Conservation (phyloP, 2,888 invertebrate species). For the Stomorhina lunata region DNA sequence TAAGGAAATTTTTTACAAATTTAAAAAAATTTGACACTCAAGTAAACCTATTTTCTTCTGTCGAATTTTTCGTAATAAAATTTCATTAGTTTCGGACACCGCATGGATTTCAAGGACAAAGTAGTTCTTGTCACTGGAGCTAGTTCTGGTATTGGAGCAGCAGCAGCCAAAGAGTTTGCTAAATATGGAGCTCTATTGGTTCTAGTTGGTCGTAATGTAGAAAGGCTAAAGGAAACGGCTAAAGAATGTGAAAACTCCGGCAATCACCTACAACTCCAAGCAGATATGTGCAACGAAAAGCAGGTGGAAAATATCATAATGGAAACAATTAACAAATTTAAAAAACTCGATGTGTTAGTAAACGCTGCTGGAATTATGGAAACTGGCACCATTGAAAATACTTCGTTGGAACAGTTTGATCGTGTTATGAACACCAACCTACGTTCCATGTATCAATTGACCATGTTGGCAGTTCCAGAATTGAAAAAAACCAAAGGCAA, state of each 20-base stretch:
- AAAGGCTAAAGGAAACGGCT: constrained; percentile 84
- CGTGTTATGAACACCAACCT: constrained; percentile 93
- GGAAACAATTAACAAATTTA: constrained; percentile 86
- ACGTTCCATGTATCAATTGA: constrained; percentile 89
- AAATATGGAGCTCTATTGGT: constrained; percentile 84
- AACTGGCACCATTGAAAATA: constrained; percentile 90
- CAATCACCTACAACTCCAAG: constrained; percentile 83
- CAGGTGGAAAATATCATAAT: constrained; percentile 87
- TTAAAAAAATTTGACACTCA: too few relatives aligned
- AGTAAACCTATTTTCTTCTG: too few relatives aligned
- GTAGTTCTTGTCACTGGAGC: constrained; percentile 85
- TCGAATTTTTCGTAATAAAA: too few relatives aligned
- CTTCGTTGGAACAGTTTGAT: constrained; percentile 92
- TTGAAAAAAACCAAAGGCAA: constrained; percentile 90
- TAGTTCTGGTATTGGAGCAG: constrained; percentile 88
- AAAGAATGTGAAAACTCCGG: constrained; percentile 80
- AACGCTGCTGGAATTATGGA: constrained; percentile 95
- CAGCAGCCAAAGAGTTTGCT: constrained; percentile 85
- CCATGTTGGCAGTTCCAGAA: constrained; percentile 92
- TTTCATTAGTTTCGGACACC: too few relatives aligned
- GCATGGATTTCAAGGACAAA: constrained; percentile 81
- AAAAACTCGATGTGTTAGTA: constrained; percentile 88
- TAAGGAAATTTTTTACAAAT: too few relatives aligned
- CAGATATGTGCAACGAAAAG: constrained; percentile 86
- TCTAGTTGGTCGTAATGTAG: constrained; percentile 85